Conservation (phyloP, 2,888 invertebrate species). For the Coenonympha glycerion region DNA sequence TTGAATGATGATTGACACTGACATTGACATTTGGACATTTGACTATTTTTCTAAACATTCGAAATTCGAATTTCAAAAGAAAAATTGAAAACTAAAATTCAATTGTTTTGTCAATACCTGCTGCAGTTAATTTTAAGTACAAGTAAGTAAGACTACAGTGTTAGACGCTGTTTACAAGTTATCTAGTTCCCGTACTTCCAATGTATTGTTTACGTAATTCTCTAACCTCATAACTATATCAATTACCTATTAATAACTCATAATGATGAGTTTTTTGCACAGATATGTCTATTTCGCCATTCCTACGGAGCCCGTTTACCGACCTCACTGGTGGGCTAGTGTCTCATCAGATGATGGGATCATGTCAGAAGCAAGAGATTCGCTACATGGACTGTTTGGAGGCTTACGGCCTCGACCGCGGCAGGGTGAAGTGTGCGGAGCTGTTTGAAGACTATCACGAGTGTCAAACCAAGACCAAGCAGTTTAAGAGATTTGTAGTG, state of each 20-base stretch:
- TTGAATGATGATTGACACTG: too few species aligned
- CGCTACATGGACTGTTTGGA: slow-evolving; percentile 85
- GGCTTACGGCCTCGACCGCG: slow-evolving; percentile 84
- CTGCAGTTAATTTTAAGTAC: not conserved
- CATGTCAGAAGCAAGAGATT: slow-evolving; percentile 81
- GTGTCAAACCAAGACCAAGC: slow-evolving; percentile 78
- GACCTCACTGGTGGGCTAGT: slow-evolving; percentile 80
- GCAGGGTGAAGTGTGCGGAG: slow-evolving; percentile 76
- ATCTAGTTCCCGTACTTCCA: not conserved
- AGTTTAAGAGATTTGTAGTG: slow-evolving; percentile 76
- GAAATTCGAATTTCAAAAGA: not conserved
- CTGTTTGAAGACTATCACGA: slow-evolving; percentile 82
- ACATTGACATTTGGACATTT: not conserved
- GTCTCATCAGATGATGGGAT: slow-evolving; percentile 79
- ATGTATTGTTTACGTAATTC: slow-evolving; percentile 34
- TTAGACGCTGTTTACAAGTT: not conserved
- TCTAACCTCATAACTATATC: slow-evolving; percentile 23
- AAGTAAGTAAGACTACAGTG: not conserved
- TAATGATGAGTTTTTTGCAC: not conserved
- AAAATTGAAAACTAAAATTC: not conserved
- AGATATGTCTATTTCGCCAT: slow-evolving; percentile 79
- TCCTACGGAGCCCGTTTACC: slow-evolving; percentile 81
- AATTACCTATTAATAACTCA: too few species aligned
- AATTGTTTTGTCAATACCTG: not conserved
- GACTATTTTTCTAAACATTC: too few species aligned